phyloP scores from a whole-genome alignment of 2,888 invertebrate genomes.

The Hypolimnas misippus region DNA sequence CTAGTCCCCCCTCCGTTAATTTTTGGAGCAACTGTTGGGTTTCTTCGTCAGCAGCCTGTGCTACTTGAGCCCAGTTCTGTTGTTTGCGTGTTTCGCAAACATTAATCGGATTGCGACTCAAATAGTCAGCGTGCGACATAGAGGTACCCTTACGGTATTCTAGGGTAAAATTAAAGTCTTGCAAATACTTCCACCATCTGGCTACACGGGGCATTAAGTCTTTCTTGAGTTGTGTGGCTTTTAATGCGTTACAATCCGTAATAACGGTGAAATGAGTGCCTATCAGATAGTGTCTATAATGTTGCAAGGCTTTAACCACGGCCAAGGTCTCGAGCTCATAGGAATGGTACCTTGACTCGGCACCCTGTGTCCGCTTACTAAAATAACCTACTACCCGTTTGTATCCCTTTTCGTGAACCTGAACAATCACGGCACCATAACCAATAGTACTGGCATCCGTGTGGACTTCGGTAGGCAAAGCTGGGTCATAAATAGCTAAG shows the following conservation, averaged over 20 bases:
- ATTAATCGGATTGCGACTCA: conserved; percentile 24
- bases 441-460: conserved; percentile 47
- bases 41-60: conserved; percentile 36
- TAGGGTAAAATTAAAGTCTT: conserved; percentile 42
- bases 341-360: conserved; percentile 39
- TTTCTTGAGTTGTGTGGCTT: conserved; percentile 11
- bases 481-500: conserved; percentile 22
- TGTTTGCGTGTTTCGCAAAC: conserved; percentile 23
- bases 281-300: conserved; percentile 42
- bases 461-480: conserved; percentile 45
- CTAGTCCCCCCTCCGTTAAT: conserved; percentile 24
- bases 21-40: conserved; percentile 8
- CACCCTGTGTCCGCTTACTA: conserved; percentile 38
- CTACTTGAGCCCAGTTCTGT: conserved; percentile 38
- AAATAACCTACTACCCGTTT: conserved; percentile 37
- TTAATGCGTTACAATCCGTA: conserved; percentile 52
- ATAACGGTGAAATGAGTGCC: conserved; percentile 39
- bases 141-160: conserved; percentile 40
- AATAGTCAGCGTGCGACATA: conserved; percentile 38
- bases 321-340: conserved; percentile 23
- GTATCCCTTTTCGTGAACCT: conserved; percentile 24
- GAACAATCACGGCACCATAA: conserved; percentile 47
- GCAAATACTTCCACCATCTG: conserved; percentile 28
- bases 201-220: background rate
- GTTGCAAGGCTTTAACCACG: conserved; percentile 41